Base-by-base conservation (phyloP, 2,797 vertebrate genomes). In the Sebastes hubbsi region DNA sequence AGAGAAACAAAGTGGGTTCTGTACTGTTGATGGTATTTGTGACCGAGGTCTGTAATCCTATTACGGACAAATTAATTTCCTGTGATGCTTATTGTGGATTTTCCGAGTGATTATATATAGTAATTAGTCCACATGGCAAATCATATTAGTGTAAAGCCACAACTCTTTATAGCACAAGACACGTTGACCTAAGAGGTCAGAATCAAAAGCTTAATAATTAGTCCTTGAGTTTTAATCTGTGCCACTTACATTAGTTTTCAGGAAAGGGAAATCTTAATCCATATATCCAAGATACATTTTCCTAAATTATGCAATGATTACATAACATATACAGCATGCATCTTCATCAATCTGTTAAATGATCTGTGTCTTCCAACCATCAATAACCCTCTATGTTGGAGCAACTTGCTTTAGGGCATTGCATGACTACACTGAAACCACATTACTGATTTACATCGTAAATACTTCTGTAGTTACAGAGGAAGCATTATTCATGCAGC, bases 41-140 rank as follows among this genome's bases (percentile, higher is more conserved):
- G 73, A 76, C 60, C 67, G 70, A 82, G 54, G 30, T 65, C 49
- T 78, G 30, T 89, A 85, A 91, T 89, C 80, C 81, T 71, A 87
- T 91, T 85, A 82, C 14, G 9, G 29, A 66, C 65, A 80, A 72
- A 82, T 83, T 70, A 27, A 83, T 88, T 79, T 80, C 62, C 59
- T 69, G 30, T 66, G n/a, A 71, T 69, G 60, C 85, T 70, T 74
- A 64, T 75, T 78, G 68, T 78, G 78, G 62, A 60, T 84, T 90
- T 85, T 81, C 27, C 25, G 7, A 60, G 58, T 59, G 77, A 85
- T 87, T 82, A 78, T 74, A 73, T 63, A 60, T 63, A 62, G 20
- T 67, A 88, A 89, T 90, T 86, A 70, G 32, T 79, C 49, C 27
- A 70, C 65, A 78, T 79, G 71, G 32, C 73, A 81, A 83, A 80